Conservation (phyloP, 2,113 vertebrate genomes). For the Strix uralensis region DNA sequence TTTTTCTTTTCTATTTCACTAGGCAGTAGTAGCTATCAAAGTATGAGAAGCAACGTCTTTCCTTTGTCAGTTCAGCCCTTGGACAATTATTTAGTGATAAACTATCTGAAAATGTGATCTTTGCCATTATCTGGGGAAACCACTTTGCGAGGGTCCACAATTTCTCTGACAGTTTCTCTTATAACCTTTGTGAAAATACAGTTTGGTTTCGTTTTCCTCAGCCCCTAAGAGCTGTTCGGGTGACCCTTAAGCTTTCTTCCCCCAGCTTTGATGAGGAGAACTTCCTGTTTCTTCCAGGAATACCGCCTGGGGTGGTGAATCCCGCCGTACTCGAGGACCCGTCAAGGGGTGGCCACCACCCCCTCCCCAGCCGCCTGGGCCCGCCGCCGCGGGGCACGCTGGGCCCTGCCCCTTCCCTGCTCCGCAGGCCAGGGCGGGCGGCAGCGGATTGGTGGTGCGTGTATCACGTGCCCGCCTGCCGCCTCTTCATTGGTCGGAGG, state of each 20-base stretch:
- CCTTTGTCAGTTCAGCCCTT: not conserved
- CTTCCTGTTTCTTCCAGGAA: accelerated
- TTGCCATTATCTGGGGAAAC: not conserved
- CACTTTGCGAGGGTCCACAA: accelerated
- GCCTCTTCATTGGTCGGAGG: not conserved
- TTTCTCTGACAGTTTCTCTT: not conserved
- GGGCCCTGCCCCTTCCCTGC: not conserved
- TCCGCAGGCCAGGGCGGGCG: accelerated
- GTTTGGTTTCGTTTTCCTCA: accelerated
- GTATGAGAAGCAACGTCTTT: accelerated
- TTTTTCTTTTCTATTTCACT: not conserved
- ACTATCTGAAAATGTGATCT: accelerated
- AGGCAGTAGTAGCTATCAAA: not conserved
- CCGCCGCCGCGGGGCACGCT: not conserved
- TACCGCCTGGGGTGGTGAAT: accelerated
- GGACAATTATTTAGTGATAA: not conserved
- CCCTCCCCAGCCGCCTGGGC: not conserved
- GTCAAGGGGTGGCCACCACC: too few species aligned
- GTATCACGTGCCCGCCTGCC: accelerated
- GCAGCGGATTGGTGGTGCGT: not conserved
- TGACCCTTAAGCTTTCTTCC: accelerated
- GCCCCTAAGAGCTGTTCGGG: not conserved
- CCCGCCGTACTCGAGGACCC: too few species aligned
- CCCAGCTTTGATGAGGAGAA: accelerated
- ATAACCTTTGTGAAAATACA: accelerated